phyloP scores from a whole-genome alignment of 2,797 vertebrate genomes.

The Taeniopygia guttata region DNA sequence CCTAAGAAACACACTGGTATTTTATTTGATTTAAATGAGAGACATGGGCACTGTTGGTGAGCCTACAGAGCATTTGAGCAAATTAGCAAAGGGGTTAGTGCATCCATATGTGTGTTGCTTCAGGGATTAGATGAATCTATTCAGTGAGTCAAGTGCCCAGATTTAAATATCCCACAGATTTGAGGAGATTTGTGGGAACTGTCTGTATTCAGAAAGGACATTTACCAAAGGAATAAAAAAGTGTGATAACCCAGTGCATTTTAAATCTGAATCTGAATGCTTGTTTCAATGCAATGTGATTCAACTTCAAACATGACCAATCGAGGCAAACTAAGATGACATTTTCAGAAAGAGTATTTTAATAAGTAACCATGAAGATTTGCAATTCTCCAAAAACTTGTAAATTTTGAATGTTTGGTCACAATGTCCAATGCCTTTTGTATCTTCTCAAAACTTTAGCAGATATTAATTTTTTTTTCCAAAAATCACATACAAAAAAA shows the following conservation, averaged over 20 bases:
- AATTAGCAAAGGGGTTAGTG: not conserved
- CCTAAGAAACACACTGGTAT: not conserved
- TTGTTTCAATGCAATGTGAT: not conserved
- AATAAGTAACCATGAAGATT: not conserved
- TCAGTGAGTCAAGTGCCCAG: not conserved
- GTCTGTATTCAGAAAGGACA: not conserved
- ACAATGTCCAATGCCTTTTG: not conserved
- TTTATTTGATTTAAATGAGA: constrained; percentile 4
- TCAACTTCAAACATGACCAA: not conserved
- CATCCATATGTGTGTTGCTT: not conserved
- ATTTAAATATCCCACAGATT: not conserved
- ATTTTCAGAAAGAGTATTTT: not conserved
- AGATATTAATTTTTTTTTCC: not conserved
- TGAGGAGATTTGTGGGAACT: not conserved
- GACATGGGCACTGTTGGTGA: not conserved
- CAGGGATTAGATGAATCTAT: not conserved
- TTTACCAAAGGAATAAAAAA: not conserved
- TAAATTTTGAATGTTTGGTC: not conserved
- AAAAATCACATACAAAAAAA: not conserved
- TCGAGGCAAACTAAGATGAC: not conserved
- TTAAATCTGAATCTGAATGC: not conserved
- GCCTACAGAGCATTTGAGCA: not conserved
- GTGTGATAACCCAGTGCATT: not conserved
- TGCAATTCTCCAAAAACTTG: not conserved
- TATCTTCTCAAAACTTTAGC: not conserved